Percentiles rank a stretch among this genome's conserved stretches.
Conservation (phyloP, 2,113 vertebrate species). For the Genyomyrus donnyi region DNA sequence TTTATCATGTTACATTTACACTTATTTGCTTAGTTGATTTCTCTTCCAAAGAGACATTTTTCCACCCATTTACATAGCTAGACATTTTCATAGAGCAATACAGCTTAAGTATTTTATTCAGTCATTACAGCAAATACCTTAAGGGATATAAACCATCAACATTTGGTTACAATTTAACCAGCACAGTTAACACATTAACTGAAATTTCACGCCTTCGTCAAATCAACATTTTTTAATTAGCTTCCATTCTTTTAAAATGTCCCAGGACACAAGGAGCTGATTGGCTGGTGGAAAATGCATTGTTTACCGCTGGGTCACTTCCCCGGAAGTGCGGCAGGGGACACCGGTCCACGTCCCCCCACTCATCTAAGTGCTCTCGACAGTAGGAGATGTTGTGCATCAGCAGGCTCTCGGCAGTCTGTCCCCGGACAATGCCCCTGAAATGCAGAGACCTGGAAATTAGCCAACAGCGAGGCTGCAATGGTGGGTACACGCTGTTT, state of each 20-base stretch:
- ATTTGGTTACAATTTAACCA: neutral
- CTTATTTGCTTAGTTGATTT: neutral
- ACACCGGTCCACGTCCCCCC: slow-evolving; percentile 50
- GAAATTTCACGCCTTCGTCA: neutral
- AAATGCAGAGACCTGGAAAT: neutral
- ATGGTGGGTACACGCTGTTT: neutral
- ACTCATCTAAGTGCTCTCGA: slow-evolving; percentile 57
- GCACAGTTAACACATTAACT: neutral
- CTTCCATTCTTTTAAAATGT: neutral
- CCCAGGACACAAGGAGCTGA: neutral
- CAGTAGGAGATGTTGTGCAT: slow-evolving; percentile 64
- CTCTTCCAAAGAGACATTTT: neutral
- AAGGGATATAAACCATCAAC: neutral
- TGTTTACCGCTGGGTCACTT: slow-evolving; percentile 65
- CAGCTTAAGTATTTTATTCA: neutral
- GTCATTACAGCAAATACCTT: neutral
- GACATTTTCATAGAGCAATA: neutral
- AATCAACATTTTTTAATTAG: neutral
- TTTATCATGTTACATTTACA: neutral
- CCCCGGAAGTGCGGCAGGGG: slow-evolving; percentile 66
- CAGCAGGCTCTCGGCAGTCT: slow-evolving; percentile 59
- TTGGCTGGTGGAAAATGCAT: neutral
- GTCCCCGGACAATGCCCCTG: slow-evolving; percentile 65
- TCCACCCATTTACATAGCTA: neutral
- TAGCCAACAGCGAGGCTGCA: neutral